These are phyloP conservation scores for Jordanella pulchra DNA, from an alignment of 2,797 vertebrate genomes.

Conservation along the genomic window DNA sequence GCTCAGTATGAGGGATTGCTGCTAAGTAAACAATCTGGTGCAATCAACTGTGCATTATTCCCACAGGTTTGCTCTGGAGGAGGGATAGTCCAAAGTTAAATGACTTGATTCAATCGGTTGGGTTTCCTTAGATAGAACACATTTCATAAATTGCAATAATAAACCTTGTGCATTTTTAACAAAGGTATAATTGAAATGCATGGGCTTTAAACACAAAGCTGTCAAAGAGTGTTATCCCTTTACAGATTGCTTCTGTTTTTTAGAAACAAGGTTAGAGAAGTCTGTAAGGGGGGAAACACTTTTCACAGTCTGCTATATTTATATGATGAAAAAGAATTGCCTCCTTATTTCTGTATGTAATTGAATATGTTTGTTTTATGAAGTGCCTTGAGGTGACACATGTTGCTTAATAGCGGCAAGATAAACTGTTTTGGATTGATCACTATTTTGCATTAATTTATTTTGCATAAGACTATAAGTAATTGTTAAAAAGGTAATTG, in stretches of 20 bases:
- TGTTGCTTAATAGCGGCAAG: not conserved
- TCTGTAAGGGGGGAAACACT: too few relatives aligned
- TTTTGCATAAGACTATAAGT: not conserved
- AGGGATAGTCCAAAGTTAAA: not conserved
- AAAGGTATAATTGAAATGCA: not conserved
- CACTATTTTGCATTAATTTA: not conserved
- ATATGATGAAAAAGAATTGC: too few relatives aligned
- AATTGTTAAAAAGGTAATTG: not conserved
- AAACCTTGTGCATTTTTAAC: not conserved
- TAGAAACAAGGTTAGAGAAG: too few relatives aligned
- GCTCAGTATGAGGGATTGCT: not conserved
- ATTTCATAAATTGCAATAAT: not conserved
- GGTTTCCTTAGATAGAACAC: not conserved
- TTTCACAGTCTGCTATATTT: too few relatives aligned
- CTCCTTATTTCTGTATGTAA: too few relatives aligned
- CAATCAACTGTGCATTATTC: not conserved
- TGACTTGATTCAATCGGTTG: not conserved
- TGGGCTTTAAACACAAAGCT: not conserved
- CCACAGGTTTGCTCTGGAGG: not conserved
- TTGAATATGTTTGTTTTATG: not conserved
- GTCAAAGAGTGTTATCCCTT: too few relatives aligned
- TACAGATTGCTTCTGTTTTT: too few relatives aligned
- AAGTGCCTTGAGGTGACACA: not conserved
- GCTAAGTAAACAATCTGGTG: not conserved
- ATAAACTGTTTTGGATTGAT: not conserved